Evolutionary conservation across 2,113 vertebrate genomes (phyloP), one percentile per base, ranked within the genome.

Genomic region (Podilymbus podiceps): DNA sequence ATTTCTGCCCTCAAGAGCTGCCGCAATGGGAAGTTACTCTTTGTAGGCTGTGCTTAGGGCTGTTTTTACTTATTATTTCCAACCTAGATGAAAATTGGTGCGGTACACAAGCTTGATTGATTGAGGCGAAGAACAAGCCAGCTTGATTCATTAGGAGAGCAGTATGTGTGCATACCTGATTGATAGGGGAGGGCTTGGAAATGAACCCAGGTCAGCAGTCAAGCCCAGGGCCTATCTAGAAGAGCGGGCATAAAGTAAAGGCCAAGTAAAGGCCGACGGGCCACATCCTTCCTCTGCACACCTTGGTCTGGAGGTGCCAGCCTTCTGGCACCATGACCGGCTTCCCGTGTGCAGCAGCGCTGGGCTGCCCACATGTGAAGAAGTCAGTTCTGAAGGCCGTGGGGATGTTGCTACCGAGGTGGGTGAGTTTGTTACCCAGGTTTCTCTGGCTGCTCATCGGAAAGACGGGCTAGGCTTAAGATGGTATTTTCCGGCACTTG

Each of bases 81-180:
- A 73, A 9, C 11, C 27, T 46, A 62, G 67, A 79, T 67, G 38
- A 86, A 91, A 84, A 82, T 59, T 92, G 85, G 25, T 86, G 88
- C 35, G 15, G 67, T 47, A 69, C 71, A 50, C 58, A 80, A 56
- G 27, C 78, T 95, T 93, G 95, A 90, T 52, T 80, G 90, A 93
- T 91, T 73, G 83, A 95, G 72, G 79, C 55, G 82, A 93, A 80
- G 81, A 88, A 35, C 72, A 71, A 88, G 75, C 55, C 82, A 84
- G 50, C 55, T 74, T 71, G 75, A 93, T 96, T 96, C 71, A 91
- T 95, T 90, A 93, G 79, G 35, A 50, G 58, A 91, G 30, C 88
- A 77, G 71, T 76, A 7, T 59, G 50, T 76, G 82, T 79, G 78
- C 66, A 33, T 83, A 46, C 44, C 85, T 95, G 74, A 85, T 69